Base-by-base conservation (phyloP, 2,797 vertebrate species). In the Silurus lanzhouensis region DNA sequence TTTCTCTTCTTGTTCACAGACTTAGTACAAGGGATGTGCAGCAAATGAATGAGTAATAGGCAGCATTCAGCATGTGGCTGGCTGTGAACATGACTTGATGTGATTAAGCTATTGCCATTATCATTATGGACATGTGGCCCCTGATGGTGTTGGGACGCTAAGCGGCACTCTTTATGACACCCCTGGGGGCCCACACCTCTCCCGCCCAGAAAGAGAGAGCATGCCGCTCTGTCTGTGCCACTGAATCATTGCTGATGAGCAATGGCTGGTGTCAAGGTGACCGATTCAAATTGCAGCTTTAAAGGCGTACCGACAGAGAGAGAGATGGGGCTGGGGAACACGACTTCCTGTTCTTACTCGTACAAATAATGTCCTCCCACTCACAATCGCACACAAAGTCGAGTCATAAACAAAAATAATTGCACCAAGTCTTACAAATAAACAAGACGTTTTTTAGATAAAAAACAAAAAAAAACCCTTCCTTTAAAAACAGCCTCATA, bases 51-150 rank as follows among this genome's bases (percentile, higher is more conserved):
- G 82, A 95, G 94, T 93, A 92, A 87, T 87, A 74, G 68, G 64
- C 72, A 46, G 83, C 81, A 78, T 66, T 77, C 71, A 77, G 57
- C n/a, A 70, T 81, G 80, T 81, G 82, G 44, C n/a, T 74, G 64
- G 38, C 61, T 63, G 83, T 82, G 85, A 89, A 85, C 86, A 82
- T 6, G 64, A 48, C 87, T 87, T 85, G 86, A 86, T 91, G 88
- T 92, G 90, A 94, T 94, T 89, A 92, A 93, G 90, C 90, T 88
- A 87, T 78, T 57, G 88, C 82, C 91, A 93, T 93, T 93, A 93
- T 87, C 90, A 85, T 91, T 88, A 92, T 89, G 86, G 86, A 87
- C 88, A 89, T 90, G 89, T 88, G 85, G 88, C 87, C 88, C 85
- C 90, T 91, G 91, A 89, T 90, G 90, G 92, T 66, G 70, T 86